phyloP scores from a whole-genome alignment of 2,113 vertebrate genomes.

The Isichthys henryi region DNA sequence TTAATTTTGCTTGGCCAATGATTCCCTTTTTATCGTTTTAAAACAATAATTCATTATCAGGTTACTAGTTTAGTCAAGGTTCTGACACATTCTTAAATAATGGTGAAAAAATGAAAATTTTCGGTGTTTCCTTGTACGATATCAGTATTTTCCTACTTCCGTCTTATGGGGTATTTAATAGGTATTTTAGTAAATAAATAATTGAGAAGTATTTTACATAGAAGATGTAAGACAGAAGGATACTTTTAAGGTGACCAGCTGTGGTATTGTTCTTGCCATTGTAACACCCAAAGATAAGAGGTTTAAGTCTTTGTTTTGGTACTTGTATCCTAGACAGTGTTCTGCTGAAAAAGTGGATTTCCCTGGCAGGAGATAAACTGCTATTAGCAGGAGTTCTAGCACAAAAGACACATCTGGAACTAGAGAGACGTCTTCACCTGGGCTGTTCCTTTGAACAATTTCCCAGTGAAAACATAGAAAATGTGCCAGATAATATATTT shows the following conservation, averaged over 20 bases:
- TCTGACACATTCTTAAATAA: background rate
- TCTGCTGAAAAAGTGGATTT: background rate
- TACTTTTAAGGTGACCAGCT: background rate
- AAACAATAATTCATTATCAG: background rate
- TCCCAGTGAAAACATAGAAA: background rate
- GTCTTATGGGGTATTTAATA: background rate
- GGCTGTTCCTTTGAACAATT: background rate
- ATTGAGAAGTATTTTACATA: background rate
- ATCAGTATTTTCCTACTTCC: background rate
- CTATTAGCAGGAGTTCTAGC: background rate
- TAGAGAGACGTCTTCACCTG: background rate
- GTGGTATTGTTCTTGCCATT: background rate
- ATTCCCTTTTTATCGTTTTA: background rate
- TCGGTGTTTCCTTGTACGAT: background rate
- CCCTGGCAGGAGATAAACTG: background rate
- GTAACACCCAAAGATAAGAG: background rate
- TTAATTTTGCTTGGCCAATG: background rate
- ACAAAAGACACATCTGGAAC: background rate
- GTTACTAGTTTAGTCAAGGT: background rate
- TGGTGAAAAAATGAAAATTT: background rate
- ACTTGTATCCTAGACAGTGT: background rate
- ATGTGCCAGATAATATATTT: background rate
- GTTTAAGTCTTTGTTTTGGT: background rate
- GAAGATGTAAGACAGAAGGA: background rate
- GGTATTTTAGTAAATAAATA: background rate